Base-by-base conservation (phyloP, 2,797 vertebrate genomes). In the Gadopsis bispinosus region DNA sequence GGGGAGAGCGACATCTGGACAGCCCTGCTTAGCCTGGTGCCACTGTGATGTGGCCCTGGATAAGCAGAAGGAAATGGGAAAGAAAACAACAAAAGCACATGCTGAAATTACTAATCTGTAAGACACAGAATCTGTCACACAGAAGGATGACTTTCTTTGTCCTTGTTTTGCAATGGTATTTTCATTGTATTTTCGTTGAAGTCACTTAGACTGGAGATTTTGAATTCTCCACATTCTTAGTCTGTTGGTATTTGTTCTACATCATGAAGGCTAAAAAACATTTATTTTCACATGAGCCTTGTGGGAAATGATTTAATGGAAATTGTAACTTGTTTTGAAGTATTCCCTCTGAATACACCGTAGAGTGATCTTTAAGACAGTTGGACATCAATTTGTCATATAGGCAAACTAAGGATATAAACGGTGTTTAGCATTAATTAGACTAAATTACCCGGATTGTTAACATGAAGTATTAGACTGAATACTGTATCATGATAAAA, bases 141-240 rank as follows among this genome's bases (percentile, higher is more conserved):
- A 11, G n/a, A 50, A 53, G 35, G 39, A 35, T 43, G 41, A 43
- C 11, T 67, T 48, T 61, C 22, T 41, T 2, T 35, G 22, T 43
- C 8, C 35, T 26, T 54, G 8, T 37, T 56, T 50, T 56, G 31
- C 33, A 39, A 14, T 12, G 22, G 20, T 50, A 9, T 50, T 58
- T 65, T 67, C 33, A 14, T 12, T 19, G 20, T 50, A 9, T 50
- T 58, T 65, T 67, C 33, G 45, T 50, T 16, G 4, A 71, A 41
- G 17, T 63, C 14, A 22, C 4, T 73, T 16, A 47, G n/a, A 50
- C 72, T 7, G 10, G 35, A 66, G 41, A 60, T 22, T 59, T 51
- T 51, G 19, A 51, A 59, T 73, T 77, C 0, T 51, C 43, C 10
- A 69, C 73, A 75, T 84, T 75, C 45, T 20, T 55, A 0, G 2